Percentiles rank a stretch among this genome's conserved stretches.
These are phyloP conservation scores for Perca flavescens DNA, from an alignment of 2,113 vertebrate species.

Conservation along the genomic window DNA sequence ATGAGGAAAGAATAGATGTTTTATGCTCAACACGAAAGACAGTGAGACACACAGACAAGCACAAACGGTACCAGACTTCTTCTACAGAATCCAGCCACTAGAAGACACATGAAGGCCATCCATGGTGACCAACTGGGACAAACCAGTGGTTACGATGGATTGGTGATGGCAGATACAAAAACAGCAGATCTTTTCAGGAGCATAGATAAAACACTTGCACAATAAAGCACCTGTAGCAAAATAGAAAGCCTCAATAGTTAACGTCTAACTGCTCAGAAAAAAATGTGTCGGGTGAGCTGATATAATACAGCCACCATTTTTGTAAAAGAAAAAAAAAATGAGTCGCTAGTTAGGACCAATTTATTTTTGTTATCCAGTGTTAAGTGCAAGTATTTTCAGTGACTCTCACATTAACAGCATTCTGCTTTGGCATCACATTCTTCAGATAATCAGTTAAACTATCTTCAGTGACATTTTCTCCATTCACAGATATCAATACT, in stretches of 20 bases:
- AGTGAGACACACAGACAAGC: constrained; percentile 46
- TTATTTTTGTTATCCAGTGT: constrained; percentile 25
- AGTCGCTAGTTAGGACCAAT: not conserved
- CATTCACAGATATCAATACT: constrained; percentile 43
- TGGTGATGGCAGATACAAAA: constrained; percentile 58
- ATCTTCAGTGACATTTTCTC: constrained; percentile 35
- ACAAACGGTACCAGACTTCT: constrained; percentile 57
- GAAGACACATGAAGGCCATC: constrained; percentile 52
- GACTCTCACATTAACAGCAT: constrained; percentile 45
- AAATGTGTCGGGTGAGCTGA: not conserved
- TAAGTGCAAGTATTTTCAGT: constrained; percentile 61
- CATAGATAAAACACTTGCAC: constrained; percentile 53
- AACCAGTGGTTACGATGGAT: constrained; percentile 71
- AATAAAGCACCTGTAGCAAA: constrained; percentile 14
- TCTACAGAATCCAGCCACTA: constrained; percentile 47
- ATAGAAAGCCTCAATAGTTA: constrained; percentile 19
- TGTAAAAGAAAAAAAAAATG: constrained; percentile 46
- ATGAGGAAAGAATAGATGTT: constrained; percentile 17
- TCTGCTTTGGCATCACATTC: constrained; percentile 46
- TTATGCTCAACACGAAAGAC: constrained; percentile 36
- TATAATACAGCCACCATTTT: not conserved
- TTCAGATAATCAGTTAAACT: constrained; percentile 33
- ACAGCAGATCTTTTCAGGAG: constrained; percentile 79
- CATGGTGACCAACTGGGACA: constrained; percentile 66
- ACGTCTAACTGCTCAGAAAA: not conserved